Percentiles rank a stretch among this genome's conserved stretches.
Evolutionary conservation across 1,140 invertebrate species (phyloP).

Genomic region (Drosophila kepulauana): DNA sequence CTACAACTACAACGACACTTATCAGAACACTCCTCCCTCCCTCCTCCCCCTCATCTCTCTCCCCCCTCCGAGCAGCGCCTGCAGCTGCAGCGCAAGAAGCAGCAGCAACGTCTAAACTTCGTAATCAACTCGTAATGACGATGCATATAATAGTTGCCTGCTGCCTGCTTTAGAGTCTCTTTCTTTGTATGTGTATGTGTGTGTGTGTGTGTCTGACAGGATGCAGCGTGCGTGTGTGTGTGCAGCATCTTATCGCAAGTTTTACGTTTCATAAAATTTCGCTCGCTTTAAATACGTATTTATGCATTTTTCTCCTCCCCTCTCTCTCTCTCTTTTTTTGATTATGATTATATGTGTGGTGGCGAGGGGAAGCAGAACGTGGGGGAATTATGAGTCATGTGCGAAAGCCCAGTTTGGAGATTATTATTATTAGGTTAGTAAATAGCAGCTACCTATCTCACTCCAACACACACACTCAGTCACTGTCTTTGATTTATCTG

Average conservation of each 20-base stretch:
- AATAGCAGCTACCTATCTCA: constrained; percentile 9
- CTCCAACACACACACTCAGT: neutral
- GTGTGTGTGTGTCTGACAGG: constrained; percentile 41
- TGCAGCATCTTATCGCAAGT: constrained; percentile 68
- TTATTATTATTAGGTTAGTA: constrained; percentile 22
- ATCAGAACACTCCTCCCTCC: constrained; percentile 18
- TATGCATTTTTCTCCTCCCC: constrained; percentile 30
- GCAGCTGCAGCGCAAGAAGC: constrained; percentile 24
- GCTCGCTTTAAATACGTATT: constrained; percentile 55
- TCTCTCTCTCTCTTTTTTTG: neutral
- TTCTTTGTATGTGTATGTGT: constrained; percentile 31
- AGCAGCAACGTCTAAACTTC: constrained; percentile 66
- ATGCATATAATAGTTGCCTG: constrained; percentile 72
- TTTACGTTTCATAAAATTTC: constrained; percentile 85
- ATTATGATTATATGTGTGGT: neutral
- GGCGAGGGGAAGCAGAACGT: too few relatives aligned
- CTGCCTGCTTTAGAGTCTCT: constrained; percentile 55
- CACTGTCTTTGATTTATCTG: constrained; percentile 32
- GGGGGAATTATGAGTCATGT: neutral
- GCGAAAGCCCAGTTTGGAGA: constrained; percentile 1
- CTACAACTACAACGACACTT: constrained; percentile 50
- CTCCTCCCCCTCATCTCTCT: neutral
- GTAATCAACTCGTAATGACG: constrained; percentile 83
- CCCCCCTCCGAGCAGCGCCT: constrained; percentile 31
- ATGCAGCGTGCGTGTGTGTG: constrained; percentile 30